Conservation (phyloP, 2,888 invertebrate species). For the Oxycera nigricornis region DNA sequence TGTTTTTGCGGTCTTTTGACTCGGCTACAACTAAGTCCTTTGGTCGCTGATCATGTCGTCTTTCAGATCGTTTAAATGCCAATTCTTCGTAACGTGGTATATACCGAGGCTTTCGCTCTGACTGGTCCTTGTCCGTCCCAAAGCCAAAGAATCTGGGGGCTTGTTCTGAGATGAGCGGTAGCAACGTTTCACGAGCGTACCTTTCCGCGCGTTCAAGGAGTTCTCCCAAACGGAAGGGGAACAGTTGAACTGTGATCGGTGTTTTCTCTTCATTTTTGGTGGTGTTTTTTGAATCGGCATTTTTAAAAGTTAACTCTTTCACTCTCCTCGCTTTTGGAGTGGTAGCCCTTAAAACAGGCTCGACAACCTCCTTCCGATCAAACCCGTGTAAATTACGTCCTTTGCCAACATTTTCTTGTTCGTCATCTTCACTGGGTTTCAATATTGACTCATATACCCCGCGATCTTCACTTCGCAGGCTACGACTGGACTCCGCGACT, state of each 20-base stretch:
- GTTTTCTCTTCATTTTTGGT: slow-evolving; percentile 38
- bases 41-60: neutral
- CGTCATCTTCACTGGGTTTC: slow-evolving; percentile 53
- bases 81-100: slow-evolving; percentile 67
- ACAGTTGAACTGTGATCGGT: slow-evolving; percentile 73
- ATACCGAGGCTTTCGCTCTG: slow-evolving; percentile 66
- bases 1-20: slow-evolving; percentile 53
- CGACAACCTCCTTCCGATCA: slow-evolving; percentile 70
- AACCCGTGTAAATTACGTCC: slow-evolving; percentile 55
- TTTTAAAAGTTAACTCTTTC: slow-evolving; percentile 59
- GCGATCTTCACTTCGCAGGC: slow-evolving; percentile 52
- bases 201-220: slow-evolving; percentile 82
- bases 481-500: slow-evolving; percentile 57
- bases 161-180: slow-evolving; percentile 80
- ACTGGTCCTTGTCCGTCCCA: slow-evolving; percentile 60
- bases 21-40: slow-evolving; percentile 46
- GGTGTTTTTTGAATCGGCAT: slow-evolving; percentile 56
- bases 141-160: slow-evolving; percentile 76
- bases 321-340: slow-evolving; percentile 63
- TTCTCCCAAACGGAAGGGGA: slow-evolving; percentile 79
- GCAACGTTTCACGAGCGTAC: slow-evolving; percentile 78
- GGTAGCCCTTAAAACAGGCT: slow-evolving; percentile 74
- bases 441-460: slow-evolving; percentile 68
- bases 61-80: slow-evolving; percentile 25
- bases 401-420: slow-evolving; percentile 49